Evolutionary conservation across 2,888 invertebrate species (phyloP), one percentile per base, ranked within the genome.

Genomic region (Steinernema carpocapsae): DNA sequence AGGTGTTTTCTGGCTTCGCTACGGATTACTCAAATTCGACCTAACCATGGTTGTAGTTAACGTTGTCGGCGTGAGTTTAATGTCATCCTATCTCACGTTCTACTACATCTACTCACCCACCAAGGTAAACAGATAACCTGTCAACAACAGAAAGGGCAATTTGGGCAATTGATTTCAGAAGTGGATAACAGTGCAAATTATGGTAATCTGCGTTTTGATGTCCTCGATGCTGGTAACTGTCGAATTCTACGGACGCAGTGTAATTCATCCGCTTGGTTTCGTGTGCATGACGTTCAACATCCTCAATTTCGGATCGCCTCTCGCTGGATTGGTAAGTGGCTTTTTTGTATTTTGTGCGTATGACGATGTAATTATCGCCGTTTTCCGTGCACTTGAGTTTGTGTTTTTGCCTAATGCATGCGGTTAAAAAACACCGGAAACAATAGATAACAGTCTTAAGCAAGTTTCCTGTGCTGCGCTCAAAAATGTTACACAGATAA

Each of bases 301-400:
- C 72, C 85, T 93, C 77, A 93, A 93, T 84, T 92, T 94, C 87
- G 93, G 93, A 26, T 92, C 94, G 14, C 94, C 94, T 4, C 90
- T 94, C 81, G 92, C 92, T 72, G 92, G 92, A 87, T 88, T 94
- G 81, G 89, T 93, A 85, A 88, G 89, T 77, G 17, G 19, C 48
- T 75, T 19, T 29, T 14, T 85, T 22, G 4, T 59, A 45, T 19
- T 24, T 19, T n/a, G 17, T 32, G 3, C 32, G n/a, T 12, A 3
- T 17, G 74, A 72, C 17, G 17, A 24, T 73, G 19, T 42, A 14
- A 26, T 73, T 43, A n/a, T n/a, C n/a, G n/a, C n/a, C n/a, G n/a
- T n/a, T n/a, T n/a, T n/a, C n/a, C n/a, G n/a, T n/a, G n/a, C n/a
- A n/a, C n/a, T n/a, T n/a, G n/a, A n/a, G n/a, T n/a, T n/a, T n/a